Evolutionary conservation across 2,888 invertebrate genomes (phyloP).

Genomic region (Autographa pulchrina): DNA sequence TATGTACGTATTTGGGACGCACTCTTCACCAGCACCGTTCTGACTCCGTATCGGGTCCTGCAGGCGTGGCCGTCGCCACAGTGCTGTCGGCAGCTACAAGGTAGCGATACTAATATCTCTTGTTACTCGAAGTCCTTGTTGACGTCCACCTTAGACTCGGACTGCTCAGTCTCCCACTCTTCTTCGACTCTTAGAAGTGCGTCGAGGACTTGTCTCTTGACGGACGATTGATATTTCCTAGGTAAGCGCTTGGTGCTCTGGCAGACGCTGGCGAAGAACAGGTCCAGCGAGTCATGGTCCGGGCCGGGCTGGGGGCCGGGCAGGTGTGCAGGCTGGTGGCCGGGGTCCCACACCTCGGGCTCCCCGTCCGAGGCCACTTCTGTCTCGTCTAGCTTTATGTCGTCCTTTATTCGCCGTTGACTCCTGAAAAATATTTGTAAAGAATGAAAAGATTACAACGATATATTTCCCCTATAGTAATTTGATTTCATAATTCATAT

Average conservation of each 20-base stretch:
- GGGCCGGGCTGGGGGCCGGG: slow-evolving; percentile 25
- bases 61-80: no score
- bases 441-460: not conserved
- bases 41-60: not conserved
- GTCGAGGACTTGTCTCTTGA: slow-evolving; percentile 81
- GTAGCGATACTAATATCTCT: not conserved
- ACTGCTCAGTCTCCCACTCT: slow-evolving; percentile 70
- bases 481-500: no score
- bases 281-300: slow-evolving; percentile 77
- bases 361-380: slow-evolving; percentile 72
- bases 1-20: no score
- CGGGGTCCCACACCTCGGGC: slow-evolving; percentile 71
- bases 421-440: slow-evolving; percentile 22
- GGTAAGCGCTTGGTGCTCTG: slow-evolving; percentile 81
- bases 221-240: slow-evolving; percentile 68
- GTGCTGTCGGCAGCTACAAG: not conserved
- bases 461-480: no score
- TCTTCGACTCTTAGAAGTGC: slow-evolving; percentile 79
- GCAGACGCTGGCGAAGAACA: slow-evolving; percentile 86
- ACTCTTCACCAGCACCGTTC: no score
- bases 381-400: slow-evolving; percentile 73
- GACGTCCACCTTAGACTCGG: slow-evolving; percentile 54
- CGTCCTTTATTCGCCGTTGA: slow-evolving; percentile 55
- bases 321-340: slow-evolving; percentile 15
- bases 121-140: slow-evolving; percentile 57